Evolutionary conservation across 2,888 invertebrate species (phyloP).

Genomic region (Labia minor): DNA sequence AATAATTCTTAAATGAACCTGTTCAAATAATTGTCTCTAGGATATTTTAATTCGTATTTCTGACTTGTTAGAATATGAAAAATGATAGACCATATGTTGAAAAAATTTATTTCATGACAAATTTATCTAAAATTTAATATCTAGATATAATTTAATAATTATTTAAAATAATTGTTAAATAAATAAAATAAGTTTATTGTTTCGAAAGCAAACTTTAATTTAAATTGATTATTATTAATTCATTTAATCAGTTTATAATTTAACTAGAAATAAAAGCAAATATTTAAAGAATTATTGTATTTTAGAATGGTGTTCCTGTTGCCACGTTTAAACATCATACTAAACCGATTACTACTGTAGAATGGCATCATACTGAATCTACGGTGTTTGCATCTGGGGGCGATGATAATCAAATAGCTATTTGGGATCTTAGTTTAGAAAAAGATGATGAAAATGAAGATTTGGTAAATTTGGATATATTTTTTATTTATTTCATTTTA

Average conservation of each 20-base stretch:
- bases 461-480: slow-evolving; percentile 32
- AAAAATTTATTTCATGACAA: too few species aligned
- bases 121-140: too few species aligned
- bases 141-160: too few species aligned
- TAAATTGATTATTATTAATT: not conserved
- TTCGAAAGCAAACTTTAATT: not conserved
- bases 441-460: slow-evolving; percentile 53
- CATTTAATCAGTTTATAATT: not conserved
- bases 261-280: too few species aligned
- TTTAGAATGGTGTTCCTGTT: slow-evolving; percentile 58
- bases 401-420: slow-evolving; percentile 87
- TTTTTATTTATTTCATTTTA: too few species aligned
- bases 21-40: too few species aligned
- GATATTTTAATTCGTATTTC: too few species aligned
- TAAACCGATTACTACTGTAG: slow-evolving; percentile 84
- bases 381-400: slow-evolving; percentile 89
- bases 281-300: too few species aligned
- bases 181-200: not conserved
- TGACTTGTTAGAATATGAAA: too few species aligned
- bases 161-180: too few species aligned
- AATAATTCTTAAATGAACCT: too few species aligned
- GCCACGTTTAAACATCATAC: slow-evolving; percentile 94
- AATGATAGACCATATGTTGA: too few species aligned
- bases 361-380: slow-evolving; percentile 91
- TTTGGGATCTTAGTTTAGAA: slow-evolving; percentile 95